Evolutionary conservation across 2,113 vertebrate genomes (phyloP).

Genomic region (Xerus inauris): DNA sequence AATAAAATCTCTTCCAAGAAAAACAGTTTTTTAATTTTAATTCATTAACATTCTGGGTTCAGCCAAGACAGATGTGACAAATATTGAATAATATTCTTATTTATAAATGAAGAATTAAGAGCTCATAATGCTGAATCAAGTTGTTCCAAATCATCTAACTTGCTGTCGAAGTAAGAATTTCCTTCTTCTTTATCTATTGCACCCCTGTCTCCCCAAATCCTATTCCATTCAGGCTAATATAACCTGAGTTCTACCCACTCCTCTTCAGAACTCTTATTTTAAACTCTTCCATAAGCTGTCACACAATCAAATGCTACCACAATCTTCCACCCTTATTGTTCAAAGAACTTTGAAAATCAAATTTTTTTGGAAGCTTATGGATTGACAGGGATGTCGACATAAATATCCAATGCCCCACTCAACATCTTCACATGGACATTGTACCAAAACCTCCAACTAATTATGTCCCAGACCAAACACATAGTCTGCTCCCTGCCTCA

Average conservation of each 20-base stretch:
- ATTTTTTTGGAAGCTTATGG: neutral
- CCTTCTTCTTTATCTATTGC: neutral
- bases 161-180: neutral
- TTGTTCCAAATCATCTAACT: neutral
- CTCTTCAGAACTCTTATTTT: neutral
- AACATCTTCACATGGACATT: neutral
- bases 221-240: neutral
- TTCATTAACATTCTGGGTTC: conserved; percentile 46
- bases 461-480: neutral
- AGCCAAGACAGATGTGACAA: conserved; percentile 31
- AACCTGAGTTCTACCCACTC: neutral
- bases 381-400: neutral
- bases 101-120: conserved; percentile 50
- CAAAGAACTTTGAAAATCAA: neutral
- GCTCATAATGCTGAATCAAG: neutral
- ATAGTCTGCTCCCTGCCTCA: neutral
- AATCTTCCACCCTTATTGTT: neutral
- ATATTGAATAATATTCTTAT: neutral
- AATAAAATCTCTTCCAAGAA: conserved; percentile 45
- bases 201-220: neutral
- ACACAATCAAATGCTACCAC: neutral
- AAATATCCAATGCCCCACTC: neutral
- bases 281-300: neutral
- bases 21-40: conserved; percentile 48
- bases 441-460: neutral